Conservation (phyloP, 2,113 vertebrate genomes). For the Plestiodon gilberti region DNA sequence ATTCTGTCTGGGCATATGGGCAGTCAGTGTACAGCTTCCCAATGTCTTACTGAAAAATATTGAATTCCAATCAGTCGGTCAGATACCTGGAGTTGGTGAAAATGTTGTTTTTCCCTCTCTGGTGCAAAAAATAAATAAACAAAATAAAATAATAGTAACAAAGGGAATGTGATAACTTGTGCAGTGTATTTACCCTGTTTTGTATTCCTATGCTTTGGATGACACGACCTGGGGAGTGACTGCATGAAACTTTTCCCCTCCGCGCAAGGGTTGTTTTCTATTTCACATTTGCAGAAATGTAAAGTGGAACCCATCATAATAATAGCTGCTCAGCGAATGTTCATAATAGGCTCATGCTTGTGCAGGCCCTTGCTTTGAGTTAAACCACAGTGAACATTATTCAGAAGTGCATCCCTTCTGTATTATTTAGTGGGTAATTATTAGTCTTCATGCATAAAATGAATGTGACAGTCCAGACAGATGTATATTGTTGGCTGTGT, state of each 20-base stretch:
- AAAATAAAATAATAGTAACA: not conserved
- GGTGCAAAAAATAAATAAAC: not conserved
- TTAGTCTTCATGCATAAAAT: slow-evolving; percentile 58
- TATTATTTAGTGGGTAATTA: slow-evolving; percentile 51
- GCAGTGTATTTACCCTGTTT: not conserved
- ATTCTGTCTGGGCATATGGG: not conserved
- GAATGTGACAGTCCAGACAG: slow-evolving; percentile 58
- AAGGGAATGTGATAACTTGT: not conserved
- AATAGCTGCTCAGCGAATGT: slow-evolving; percentile 41
- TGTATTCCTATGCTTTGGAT: not conserved
- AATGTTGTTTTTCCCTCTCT: not conserved
- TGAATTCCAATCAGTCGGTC: not conserved
- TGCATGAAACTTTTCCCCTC: slow-evolving; percentile 19
- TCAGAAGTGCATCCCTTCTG: not conserved
- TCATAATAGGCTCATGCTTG: slow-evolving; percentile 8
- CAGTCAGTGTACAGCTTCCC: not conserved
- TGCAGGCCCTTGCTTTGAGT: slow-evolving; percentile 11
- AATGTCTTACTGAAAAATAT: not conserved
- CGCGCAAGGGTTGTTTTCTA: slow-evolving; percentile 23
- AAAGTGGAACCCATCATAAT: slow-evolving; percentile 44
- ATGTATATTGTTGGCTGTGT: slow-evolving; percentile 61
- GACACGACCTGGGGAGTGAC: not conserved
- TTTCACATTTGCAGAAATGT: slow-evolving; percentile 51
- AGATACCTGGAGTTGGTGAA: not conserved
- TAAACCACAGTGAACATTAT: slow-evolving; percentile 31